These are phyloP conservation scores for Stomatorhinus ivindoensis DNA, from an alignment of 2,113 vertebrate species.

Conservation along the genomic window DNA sequence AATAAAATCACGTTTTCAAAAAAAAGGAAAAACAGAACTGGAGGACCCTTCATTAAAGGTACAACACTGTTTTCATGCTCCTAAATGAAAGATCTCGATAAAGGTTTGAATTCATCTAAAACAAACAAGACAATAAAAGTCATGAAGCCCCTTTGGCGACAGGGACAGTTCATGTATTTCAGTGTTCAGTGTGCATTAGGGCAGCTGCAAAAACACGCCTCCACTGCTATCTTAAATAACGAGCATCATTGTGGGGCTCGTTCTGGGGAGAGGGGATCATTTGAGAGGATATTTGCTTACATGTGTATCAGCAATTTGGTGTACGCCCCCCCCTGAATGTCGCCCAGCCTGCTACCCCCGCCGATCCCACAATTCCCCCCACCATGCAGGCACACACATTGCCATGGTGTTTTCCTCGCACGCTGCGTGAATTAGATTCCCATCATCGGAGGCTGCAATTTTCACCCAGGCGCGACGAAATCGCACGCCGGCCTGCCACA, in stretches of 20 bases:
- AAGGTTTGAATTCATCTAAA: neutral
- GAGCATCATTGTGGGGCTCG: conserved; percentile 61
- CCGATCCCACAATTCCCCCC: conserved; percentile 27
- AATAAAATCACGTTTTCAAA: neutral
- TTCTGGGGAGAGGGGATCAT: conserved; percentile 85
- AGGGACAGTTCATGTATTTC: conserved; percentile 33
- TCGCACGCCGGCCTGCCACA: conserved; percentile 45
- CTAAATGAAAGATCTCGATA: conserved; percentile 18
- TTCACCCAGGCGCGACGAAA: conserved; percentile 50
- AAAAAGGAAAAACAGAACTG: neutral
- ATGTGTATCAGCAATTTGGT: conserved; percentile 76
- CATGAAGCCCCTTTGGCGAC: neutral
- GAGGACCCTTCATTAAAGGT: conserved; percentile 51
- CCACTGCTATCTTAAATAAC: conserved; percentile 63
- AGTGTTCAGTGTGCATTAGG: conserved; percentile 53
- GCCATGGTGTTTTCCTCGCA: conserved; percentile 37
- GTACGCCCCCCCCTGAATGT: conserved; percentile 19
- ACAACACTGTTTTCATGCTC: conserved; percentile 28
- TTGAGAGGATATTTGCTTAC: conserved; percentile 74
- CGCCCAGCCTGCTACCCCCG: neutral
- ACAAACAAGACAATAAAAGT: neutral
- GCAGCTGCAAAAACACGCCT: conserved; percentile 49
- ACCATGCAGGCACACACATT: neutral
- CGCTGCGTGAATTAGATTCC: conserved; percentile 50
- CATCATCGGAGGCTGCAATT: conserved; percentile 56